Percentiles rank a stretch among this genome's conserved stretches.
phyloP scores from a whole-genome alignment of 2,888 invertebrate genomes.

The Cybosia mesomella region DNA sequence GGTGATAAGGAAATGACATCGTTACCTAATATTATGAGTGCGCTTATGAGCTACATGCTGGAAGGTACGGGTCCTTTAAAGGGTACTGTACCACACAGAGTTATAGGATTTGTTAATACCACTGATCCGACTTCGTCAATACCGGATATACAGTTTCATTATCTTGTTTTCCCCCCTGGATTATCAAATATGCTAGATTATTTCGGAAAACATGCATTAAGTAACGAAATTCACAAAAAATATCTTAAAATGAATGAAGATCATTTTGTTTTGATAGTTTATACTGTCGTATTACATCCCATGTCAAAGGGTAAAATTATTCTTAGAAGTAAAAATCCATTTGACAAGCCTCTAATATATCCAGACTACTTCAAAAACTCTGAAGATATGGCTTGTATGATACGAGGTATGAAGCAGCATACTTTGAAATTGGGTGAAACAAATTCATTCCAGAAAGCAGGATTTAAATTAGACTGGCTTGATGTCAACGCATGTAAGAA shows the following conservation, averaged over 20 bases:
- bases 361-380: constrained; percentile 88
- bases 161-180: constrained; percentile 62
- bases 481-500: constrained; percentile 66
- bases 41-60: constrained; percentile 77
- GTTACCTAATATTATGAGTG: constrained; percentile 59
- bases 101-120: constrained; percentile 68
- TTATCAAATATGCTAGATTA: constrained; percentile 61
- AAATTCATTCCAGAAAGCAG: constrained; percentile 55
- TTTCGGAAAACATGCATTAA: constrained; percentile 57
- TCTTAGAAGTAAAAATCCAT: constrained; percentile 89
- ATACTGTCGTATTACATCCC: constrained; percentile 89
- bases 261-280: constrained; percentile 73
- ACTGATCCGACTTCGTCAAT: constrained; percentile 61
- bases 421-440: constrained; percentile 61
- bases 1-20: constrained; percentile 56
- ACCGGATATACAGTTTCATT: constrained; percentile 71
- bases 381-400: constrained; percentile 79
- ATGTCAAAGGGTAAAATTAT: constrained; percentile 89
- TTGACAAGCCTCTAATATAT: constrained; percentile 87
- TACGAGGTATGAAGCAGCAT: constrained; percentile 61
- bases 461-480: constrained; percentile 61
- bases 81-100: constrained; percentile 71
- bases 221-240: constrained; percentile 58
- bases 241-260: constrained; percentile 62
- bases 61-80: constrained; percentile 80